These are phyloP conservation scores for Alaudala cheleensis DNA, from an alignment of 2,113 vertebrate species.

Conservation along the genomic window DNA sequence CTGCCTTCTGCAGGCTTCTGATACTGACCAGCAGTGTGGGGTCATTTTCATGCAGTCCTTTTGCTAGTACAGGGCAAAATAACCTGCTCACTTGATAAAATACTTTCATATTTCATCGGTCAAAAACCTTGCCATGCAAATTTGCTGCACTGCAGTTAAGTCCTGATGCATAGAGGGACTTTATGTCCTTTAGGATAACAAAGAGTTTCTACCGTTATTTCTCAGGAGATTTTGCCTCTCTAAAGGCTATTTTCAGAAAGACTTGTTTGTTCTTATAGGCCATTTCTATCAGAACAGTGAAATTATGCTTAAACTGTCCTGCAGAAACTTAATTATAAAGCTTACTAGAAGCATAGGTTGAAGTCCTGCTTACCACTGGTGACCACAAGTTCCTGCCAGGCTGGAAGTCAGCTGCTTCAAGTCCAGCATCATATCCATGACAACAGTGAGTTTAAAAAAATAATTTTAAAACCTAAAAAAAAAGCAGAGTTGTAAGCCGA, in stretches of 20 bases:
- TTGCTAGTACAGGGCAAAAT: not conserved
- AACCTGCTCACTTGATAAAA: not conserved
- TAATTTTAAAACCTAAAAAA: not conserved
- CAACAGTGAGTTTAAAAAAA: not conserved
- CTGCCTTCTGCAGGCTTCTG: not conserved
- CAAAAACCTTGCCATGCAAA: not conserved
- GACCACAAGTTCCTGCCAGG: not conserved
- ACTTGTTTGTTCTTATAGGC: not conserved
- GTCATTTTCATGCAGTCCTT: not conserved
- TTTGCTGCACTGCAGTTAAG: not conserved
- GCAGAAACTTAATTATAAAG: not conserved
- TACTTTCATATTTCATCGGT: not conserved
- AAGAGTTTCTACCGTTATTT: not conserved
- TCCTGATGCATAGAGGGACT: not conserved
- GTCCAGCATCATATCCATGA: not conserved
- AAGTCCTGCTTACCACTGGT: not conserved
- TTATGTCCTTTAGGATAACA: not conserved
- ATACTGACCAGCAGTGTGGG: not conserved
- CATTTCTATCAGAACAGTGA: not conserved
- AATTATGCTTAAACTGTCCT: not conserved
- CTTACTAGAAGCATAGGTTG: not conserved
- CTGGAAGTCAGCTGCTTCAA: not conserved
- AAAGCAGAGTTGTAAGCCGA: not conserved
- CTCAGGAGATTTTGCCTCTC: not conserved
- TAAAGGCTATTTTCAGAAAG: not conserved